These are phyloP conservation scores for Alloscopus bannaensis DNA, from an alignment of 2,888 invertebrate species.

Conservation along the genomic window DNA sequence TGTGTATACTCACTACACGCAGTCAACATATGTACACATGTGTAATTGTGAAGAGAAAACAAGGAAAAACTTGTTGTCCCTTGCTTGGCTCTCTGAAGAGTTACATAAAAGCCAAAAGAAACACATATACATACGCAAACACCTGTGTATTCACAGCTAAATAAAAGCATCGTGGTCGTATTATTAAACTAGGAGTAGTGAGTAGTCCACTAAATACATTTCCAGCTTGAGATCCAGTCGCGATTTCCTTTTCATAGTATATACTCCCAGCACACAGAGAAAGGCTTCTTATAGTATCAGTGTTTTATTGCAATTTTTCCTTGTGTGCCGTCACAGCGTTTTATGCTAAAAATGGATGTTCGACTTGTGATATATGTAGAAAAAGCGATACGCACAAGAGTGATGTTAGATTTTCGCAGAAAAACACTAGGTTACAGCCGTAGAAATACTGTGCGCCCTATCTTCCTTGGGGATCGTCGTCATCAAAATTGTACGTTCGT, in stretches of 20 bases:
- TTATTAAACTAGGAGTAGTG: too few species aligned
- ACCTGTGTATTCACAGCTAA: slow-evolving; percentile 27
- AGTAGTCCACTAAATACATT: background rate
- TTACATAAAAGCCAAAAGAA: background rate
- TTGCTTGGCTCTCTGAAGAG: background rate
- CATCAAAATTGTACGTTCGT: background rate
- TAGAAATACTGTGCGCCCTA: too few species aligned
- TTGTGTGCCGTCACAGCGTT: too few species aligned
- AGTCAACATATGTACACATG: background rate
- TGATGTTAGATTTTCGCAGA: background rate
- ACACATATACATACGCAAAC: background rate
- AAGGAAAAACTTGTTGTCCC: slow-evolving; percentile 12
- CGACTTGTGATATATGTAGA: slow-evolving; percentile 1
- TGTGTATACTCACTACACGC: too few species aligned
- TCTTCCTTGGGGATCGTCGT: slow-evolving; percentile 1
- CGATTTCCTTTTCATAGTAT: slow-evolving; percentile 14
- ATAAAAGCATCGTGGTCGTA: background rate
- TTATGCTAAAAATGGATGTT: slow-evolving; percentile 46
- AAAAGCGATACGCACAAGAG: background rate
- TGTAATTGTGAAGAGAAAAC: slow-evolving; percentile 1
- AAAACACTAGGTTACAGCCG: background rate
- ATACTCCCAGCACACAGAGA: too few species aligned
- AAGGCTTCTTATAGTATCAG: too few species aligned
- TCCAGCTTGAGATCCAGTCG: background rate
- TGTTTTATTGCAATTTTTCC: too few species aligned